Evolutionary conservation across 2,888 invertebrate genomes (phyloP).

Genomic region (Stenotaenia linearis): DNA sequence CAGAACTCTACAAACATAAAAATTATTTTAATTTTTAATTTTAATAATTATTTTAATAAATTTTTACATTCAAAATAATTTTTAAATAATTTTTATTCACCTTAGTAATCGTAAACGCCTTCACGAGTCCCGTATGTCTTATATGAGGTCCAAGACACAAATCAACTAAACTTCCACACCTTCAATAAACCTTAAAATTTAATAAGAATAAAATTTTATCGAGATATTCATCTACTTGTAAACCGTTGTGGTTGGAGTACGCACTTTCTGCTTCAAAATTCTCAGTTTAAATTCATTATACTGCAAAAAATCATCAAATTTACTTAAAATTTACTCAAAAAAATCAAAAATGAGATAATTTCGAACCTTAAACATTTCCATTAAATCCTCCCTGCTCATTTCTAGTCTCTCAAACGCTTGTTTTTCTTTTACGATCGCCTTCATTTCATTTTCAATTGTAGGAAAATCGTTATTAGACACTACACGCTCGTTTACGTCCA

Average conservation of each 20-base stretch:
- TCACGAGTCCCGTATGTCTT: conserved; percentile 93
- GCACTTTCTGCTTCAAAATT: conserved; percentile 89
- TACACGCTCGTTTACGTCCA: conserved; percentile 72
- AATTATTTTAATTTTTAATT: background rate
- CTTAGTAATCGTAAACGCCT: conserved; percentile 89
- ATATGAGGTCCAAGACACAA: conserved; percentile 96
- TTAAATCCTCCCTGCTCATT: conserved; percentile 83
- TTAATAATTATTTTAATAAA: background rate
- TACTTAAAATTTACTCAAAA: conserved; percentile 9
- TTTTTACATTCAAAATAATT: no score
- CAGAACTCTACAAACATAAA: conserved; percentile 48
- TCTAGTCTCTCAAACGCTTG: conserved; percentile 97
- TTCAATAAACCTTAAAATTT: conserved; percentile 37
- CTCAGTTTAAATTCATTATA: conserved; percentile 89
- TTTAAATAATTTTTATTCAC: conserved; percentile 43
- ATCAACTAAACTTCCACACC: conserved; percentile 91
- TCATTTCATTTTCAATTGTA: conserved; percentile 72
- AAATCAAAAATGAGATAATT: background rate
- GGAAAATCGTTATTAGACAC: conserved; percentile 83
- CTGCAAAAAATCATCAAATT: conserved; percentile 41
- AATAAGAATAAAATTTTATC: background rate
- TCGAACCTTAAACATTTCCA: conserved; percentile 83
- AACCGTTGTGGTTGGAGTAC: conserved; percentile 88
- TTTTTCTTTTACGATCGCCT: conserved; percentile 89
- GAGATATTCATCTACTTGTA: conserved; percentile 57